phyloP scores from a whole-genome alignment of 2,113 vertebrate species.

The Vanacampus margaritifer region DNA sequence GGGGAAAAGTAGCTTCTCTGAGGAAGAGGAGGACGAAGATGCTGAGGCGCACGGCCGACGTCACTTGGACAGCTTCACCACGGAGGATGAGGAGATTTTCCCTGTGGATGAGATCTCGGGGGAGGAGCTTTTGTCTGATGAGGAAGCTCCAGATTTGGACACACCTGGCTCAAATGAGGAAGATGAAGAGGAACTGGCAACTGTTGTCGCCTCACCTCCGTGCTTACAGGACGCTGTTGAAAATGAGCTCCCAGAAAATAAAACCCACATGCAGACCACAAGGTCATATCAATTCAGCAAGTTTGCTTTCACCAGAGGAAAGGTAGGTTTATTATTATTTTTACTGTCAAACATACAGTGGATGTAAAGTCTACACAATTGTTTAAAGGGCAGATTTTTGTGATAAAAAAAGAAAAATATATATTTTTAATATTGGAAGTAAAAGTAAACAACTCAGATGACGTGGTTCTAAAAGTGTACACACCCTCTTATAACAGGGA shows the following conservation, averaged over 20 bases:
- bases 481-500: too few species aligned
- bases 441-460: too few species aligned
- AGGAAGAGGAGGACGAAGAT: slow-evolving; percentile 65
- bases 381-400: too few species aligned
- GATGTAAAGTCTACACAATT: too few species aligned
- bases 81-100: slow-evolving; percentile 73
- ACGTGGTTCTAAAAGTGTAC: too few species aligned
- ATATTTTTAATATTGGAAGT: too few species aligned
- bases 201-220: background rate
- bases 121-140: slow-evolving; percentile 81
- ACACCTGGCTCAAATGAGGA: slow-evolving; percentile 53
- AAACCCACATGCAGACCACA: slow-evolving; percentile 33
- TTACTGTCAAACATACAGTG: too few species aligned
- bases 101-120: slow-evolving; percentile 72
- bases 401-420: too few species aligned
- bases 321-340: slow-evolving; percentile 67
- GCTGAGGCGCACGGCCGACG: slow-evolving; percentile 35
- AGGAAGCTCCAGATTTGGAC: slow-evolving; percentile 67
- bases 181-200: slow-evolving; percentile 33
- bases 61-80: slow-evolving; percentile 58
- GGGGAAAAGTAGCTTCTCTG: slow-evolving; percentile 55
- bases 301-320: slow-evolving; percentile 84
- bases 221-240: slow-evolving; percentile 15
- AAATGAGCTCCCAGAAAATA: slow-evolving; percentile 41
- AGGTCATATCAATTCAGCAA: slow-evolving; percentile 82